A percentile compares a stretch with the other conserved stretches of the same genome.
These are phyloP conservation scores for Cydia amplana DNA, from an alignment of 1,140 invertebrate species.

Conservation along the genomic window DNA sequence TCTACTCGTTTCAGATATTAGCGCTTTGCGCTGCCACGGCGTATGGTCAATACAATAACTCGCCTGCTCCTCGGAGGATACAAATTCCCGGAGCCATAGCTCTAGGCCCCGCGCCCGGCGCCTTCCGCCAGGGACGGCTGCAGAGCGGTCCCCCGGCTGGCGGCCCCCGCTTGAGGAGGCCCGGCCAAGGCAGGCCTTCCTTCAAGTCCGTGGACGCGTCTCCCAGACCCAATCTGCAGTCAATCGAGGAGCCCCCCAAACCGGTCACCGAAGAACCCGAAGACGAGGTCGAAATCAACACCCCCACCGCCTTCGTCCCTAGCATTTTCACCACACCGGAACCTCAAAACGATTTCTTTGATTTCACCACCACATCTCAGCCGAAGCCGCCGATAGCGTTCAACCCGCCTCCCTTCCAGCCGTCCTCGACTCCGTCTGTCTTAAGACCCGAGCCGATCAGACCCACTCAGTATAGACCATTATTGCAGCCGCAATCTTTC, in stretches of 20 bases:
- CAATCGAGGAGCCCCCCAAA: slow-evolving; percentile 78
- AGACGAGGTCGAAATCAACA: slow-evolving; percentile 77
- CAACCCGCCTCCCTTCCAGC: slow-evolving; percentile 64
- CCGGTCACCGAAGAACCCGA: slow-evolving; percentile 81
- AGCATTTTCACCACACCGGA: slow-evolving; percentile 66
- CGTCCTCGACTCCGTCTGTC: slow-evolving; percentile 59
- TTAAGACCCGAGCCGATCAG: slow-evolving; percentile 65
- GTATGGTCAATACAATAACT: slow-evolving; percentile 76
- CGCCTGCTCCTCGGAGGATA: slow-evolving; percentile 78
- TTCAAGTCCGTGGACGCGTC: slow-evolving; percentile 79
- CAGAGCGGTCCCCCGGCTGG: slow-evolving; percentile 51
- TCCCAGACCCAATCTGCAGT: slow-evolving; percentile 75
- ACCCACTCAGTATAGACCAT: slow-evolving; percentile 66
- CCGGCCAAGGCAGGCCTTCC: slow-evolving; percentile 74
- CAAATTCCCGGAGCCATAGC: slow-evolving; percentile 82
- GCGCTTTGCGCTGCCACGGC: slow-evolving; percentile 71
- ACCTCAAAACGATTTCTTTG: slow-evolving; percentile 72
- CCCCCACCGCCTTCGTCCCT: slow-evolving; percentile 65
- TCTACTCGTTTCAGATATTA: slow-evolving; percentile 71
- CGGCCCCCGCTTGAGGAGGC: slow-evolving; percentile 73
- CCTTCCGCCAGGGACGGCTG: slow-evolving; percentile 72
- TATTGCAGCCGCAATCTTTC: slow-evolving; percentile 61
- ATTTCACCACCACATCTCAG: slow-evolving; percentile 73
- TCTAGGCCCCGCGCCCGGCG: slow-evolving; percentile 61
- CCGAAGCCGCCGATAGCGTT: slow-evolving; percentile 69